A percentile compares a stretch with the other conserved stretches of the same genome.
These are phyloP conservation scores for Drosophila buzzatii DNA, from an alignment of 2,888 invertebrate species.

Conservation along the genomic window DNA sequence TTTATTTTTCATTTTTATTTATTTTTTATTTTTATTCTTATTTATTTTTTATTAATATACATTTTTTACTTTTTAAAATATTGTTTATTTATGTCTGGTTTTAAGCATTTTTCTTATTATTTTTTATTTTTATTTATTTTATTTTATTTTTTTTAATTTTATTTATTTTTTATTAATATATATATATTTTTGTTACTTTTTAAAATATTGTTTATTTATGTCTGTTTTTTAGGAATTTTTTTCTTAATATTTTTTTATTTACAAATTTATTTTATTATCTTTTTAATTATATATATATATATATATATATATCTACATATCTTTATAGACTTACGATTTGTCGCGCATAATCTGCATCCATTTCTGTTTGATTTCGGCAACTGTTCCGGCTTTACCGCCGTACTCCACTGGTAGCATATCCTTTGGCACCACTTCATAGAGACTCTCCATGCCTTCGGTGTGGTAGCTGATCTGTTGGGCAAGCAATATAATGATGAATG, in stretches of 20 bases:
- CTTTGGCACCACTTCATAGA: constrained; percentile 87
- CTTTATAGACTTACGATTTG: constrained; percentile 56
- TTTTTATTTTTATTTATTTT: no score
- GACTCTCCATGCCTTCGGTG: constrained; percentile 86
- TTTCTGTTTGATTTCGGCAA: constrained; percentile 84
- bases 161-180: no score
- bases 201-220: no score
- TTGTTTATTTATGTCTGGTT: no score
- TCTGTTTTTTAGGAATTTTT: no score
- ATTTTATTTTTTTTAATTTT: no score
- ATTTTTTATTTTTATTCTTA: no score
- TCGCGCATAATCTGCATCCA: constrained; percentile 84
- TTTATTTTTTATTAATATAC: no score
- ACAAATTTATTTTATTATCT: background rate
- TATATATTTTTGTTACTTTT: no score
- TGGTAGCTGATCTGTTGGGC: constrained; percentile 86
- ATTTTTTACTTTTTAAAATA: no score
- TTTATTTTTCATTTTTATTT: no score
- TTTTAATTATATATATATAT: background rate
- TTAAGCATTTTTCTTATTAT: no score
- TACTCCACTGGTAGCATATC: constrained; percentile 88
- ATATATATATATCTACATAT: background rate
- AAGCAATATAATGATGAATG: background rate
- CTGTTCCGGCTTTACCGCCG: constrained; percentile 86
- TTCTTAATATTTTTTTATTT: background rate